These are phyloP conservation scores for Cephalotes varians DNA, from an alignment of 2,888 invertebrate genomes.

Conservation along the genomic window DNA sequence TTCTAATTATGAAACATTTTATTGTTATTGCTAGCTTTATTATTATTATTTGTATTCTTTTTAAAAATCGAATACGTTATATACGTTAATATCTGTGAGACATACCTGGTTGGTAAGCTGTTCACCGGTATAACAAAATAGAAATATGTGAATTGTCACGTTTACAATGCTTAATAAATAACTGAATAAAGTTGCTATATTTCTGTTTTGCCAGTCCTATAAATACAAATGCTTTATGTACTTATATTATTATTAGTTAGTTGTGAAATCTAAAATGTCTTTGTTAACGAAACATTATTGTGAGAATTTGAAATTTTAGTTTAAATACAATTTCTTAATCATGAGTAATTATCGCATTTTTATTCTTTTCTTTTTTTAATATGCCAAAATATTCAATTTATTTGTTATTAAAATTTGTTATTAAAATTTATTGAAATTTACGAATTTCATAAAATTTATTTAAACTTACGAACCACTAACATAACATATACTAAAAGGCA, in stretches of 20 bases:
- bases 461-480: slow-evolving; percentile 21
- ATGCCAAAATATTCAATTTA: neutral
- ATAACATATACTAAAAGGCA: slow-evolving; percentile 34
- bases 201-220: slow-evolving; percentile 33
- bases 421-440: neutral
- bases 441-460: too few relatives aligned
- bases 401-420: too few relatives aligned
- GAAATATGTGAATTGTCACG: neutral
- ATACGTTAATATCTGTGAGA: neutral
- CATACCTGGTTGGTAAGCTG: slow-evolving; percentile 21
- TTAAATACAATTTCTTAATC: neutral
- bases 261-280: neutral
- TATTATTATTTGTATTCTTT: neutral
- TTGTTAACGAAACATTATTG: neutral
- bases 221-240: neutral
- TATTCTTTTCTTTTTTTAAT: neutral
- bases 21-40: neutral
- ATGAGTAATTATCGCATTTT: neutral
- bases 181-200: neutral
- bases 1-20: neutral
- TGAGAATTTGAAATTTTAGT: neutral
- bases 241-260: neutral
- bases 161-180: slow-evolving; percentile 12
- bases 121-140: slow-evolving; percentile 42
- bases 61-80: neutral